Base-by-base conservation (phyloP, 2,888 invertebrate genomes). In the Tipula confusa region DNA sequence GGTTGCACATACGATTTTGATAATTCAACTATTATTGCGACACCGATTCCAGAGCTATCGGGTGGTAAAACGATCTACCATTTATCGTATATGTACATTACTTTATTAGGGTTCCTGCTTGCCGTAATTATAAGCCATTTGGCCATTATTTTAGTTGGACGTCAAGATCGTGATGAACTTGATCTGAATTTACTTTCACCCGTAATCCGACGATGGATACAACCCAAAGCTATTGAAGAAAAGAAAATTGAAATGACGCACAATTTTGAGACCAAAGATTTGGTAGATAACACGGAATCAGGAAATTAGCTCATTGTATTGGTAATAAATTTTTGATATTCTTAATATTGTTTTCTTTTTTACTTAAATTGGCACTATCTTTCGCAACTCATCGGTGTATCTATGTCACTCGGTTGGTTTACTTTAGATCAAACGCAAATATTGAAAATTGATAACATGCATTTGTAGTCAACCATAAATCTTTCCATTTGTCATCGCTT, bases 1-100 rank as follows among this genome's bases (percentile, higher is more conserved):
- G 91, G 91, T 3, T 92, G 92, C 85, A 88, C 87, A 0, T 90
- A 90, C 82, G 79, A 82, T 2, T 89, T 86, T 43, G 80, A 80
- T 29, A 80, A 80, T 80, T 29, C 29, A 80, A 29, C 31, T 1
- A 15, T 80, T 2, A 0, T 29, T 6, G 13, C 29, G 4, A 29
- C 29, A 29, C 80, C 29, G 15, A 5, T 9, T 6, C 9, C n/a
- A 1, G 64, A 64, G 1, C 18, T n/a, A 4, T 24, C 64, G 1
- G 9, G 24, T 1, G 11, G 11, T 1, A 64, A 64, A 64, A n/a
- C 80, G 13, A 29, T 80, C 6, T 80, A 29, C 15, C 80, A 80
- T 80, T 29, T 80, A 29, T 80, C 80, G 0, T 80, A 80, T 29
- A 80, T 80, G 80, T 64, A 64, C 9, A 64, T 2, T 1, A 64